phyloP scores from a whole-genome alignment of 1,140 invertebrate species.

The Apolygus lucorum region DNA sequence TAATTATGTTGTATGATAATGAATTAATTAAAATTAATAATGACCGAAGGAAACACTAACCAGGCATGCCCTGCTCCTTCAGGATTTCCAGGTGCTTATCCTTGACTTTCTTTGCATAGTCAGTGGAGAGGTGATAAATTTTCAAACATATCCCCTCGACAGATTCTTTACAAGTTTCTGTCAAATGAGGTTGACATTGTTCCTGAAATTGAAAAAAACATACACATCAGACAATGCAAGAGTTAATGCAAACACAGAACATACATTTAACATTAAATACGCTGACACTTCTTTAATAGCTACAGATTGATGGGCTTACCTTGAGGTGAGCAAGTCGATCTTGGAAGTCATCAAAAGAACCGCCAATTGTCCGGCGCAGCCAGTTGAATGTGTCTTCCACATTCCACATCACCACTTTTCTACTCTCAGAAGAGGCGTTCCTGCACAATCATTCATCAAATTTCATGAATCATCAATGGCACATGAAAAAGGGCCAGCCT shows the following conservation, averaged over 20 bases:
- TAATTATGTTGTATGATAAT: no score
- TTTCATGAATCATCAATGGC: no score
- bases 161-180: conserved; percentile 84
- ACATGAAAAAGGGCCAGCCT: no score
- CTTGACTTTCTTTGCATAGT: conserved; percentile 82
- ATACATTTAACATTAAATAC: no score
- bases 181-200: conserved; percentile 90
- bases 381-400: conserved; percentile 95
- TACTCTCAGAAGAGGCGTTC: conserved; percentile 82
- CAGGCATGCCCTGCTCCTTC: conserved; percentile 73
- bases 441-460: no score
- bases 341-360: conserved; percentile 92
- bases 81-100: conserved; percentile 78
- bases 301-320: no score
- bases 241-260: no score
- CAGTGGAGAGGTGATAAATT: conserved; percentile 84
- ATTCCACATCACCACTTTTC: conserved; percentile 98
- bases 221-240: no score
- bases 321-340: conserved; percentile 63
- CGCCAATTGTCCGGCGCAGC: conserved; percentile 86
- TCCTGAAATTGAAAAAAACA: conserved; percentile 52
- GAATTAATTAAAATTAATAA: no score
- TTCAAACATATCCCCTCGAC: conserved; percentile 94
- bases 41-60: no score
- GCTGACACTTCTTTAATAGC: no score